phyloP scores from a whole-genome alignment of 2,113 vertebrate genomes.

The Pseudopodoces humilis region DNA sequence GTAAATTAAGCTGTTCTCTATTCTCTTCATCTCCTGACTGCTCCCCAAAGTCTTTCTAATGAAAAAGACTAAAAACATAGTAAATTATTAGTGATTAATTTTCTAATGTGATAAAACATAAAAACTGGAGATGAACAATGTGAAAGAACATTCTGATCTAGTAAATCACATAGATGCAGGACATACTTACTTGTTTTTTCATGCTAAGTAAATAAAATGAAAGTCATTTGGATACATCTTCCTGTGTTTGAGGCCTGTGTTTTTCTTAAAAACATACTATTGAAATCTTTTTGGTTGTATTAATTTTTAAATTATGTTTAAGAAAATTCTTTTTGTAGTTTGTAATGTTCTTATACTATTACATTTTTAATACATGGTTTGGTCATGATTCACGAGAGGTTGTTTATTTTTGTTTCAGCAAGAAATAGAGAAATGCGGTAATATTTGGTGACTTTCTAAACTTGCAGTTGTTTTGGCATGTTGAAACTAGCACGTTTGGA shows the following conservation, averaged over 20 bases:
- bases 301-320: not conserved
- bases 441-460: not conserved
- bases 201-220: not conserved
- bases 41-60: not conserved
- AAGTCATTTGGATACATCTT: not conserved
- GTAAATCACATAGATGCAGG: not conserved
- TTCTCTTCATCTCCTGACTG: not conserved
- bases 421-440: not conserved
- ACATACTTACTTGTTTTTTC: not conserved
- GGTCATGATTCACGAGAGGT: not conserved
- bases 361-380: not conserved
- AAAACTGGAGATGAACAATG: not conserved
- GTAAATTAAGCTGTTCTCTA: conserved; percentile 2
- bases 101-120: not conserved
- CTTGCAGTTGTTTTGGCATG: not conserved
- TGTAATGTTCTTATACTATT: not conserved
- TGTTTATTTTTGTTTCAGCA: not conserved
- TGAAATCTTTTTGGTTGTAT: not conserved
- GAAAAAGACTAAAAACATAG: not conserved
- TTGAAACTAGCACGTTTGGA: not conserved
- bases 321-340: not conserved
- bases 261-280: not conserved
- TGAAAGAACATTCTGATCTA: not conserved
- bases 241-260: not conserved
- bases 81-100: not conserved